Base-by-base conservation (phyloP, 2,797 vertebrate species). In the Crocidura indochinensis region DNA sequence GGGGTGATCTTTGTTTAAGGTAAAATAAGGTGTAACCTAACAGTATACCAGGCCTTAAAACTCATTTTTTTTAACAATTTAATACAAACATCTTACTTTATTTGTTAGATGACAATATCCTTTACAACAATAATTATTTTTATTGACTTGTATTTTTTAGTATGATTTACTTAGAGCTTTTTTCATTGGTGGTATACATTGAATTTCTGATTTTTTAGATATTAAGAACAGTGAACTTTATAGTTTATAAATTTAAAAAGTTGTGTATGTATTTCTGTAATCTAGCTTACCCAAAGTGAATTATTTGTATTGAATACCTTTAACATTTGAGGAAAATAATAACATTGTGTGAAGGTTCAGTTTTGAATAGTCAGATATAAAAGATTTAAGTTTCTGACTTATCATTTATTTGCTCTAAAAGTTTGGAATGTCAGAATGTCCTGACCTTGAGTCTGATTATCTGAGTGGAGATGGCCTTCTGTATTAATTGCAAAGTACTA, bases 361-460 rank as follows among this genome's bases (percentile, higher is more conserved):
- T 24, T 44, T 85, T 92, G 12, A 65, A 81, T 67, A 44, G 26
- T 65, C 17, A 69, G 76, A 69, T 56, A 71, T 38, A 44, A 0
- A 46, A 38, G 51, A 15, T 92, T 88, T 93, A 46, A 88, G 65
- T 90, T 90, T 38, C 46, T 74, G 46, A 51, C 26, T 90, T 73
- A 14, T 44, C 27, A 62, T 81, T 65, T 90, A 62, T 81, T 65
- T 90, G n/a, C 7, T 12, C 3, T 29, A 0, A 77, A 80, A 84
- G 46, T 84, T 90, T 47, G 56, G 14, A 81, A 53, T 82, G 14
- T 53, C 62, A 60, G 67, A 60, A 83, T 78, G 11, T 62, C 22
- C 51, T 3, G 11, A 71, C 17, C 31, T 87, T 83, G 65, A 53
- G 17, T 88, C 81, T 71, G 71, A 81, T 65, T 62, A 38, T 78